Evolutionary conservation across 2,888 invertebrate species (phyloP).

Genomic region (Mythimna loreyi): DNA sequence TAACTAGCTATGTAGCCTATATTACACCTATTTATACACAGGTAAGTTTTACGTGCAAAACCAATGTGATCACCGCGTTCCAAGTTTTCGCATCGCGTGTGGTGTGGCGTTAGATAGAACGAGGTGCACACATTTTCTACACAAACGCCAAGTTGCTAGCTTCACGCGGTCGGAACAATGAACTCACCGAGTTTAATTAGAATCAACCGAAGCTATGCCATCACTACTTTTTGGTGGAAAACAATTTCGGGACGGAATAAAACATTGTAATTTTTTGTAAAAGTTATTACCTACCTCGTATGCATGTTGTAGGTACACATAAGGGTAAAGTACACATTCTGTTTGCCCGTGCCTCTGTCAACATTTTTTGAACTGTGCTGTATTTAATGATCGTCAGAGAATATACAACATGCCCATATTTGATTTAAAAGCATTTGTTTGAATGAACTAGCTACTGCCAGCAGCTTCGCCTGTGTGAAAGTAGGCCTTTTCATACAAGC

Average conservation of each 20-base stretch:
- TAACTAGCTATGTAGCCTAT: too few species aligned
- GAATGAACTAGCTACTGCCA: too few species aligned
- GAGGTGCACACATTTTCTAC: slow-evolving; percentile 31
- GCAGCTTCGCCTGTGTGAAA: too few species aligned
- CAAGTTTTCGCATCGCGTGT: slow-evolving; percentile 41
- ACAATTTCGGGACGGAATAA: background rate
- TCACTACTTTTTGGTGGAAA: slow-evolving; percentile 2
- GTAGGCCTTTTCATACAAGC: too few species aligned
- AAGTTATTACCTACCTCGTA: background rate
- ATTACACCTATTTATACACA: background rate
- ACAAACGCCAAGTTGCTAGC: slow-evolving; percentile 19
- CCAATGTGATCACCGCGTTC: slow-evolving; percentile 11
- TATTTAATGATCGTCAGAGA: slow-evolving; percentile 29
- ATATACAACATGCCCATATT: slow-evolving; percentile 22
- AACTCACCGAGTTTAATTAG: slow-evolving; percentile 36
- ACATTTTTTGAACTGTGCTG: slow-evolving; percentile 22
- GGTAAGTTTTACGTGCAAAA: slow-evolving; percentile 17
- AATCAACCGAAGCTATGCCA: slow-evolving; percentile 24
- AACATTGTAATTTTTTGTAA: background rate
- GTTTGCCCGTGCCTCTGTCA: slow-evolving; percentile 16
- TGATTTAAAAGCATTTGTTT: slow-evolving; percentile 33
- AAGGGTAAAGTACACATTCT: slow-evolving; percentile 11
- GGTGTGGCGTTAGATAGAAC: slow-evolving; percentile 19
- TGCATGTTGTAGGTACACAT: background rate
- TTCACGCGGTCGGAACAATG: slow-evolving; percentile 35